Base-by-base conservation (phyloP, 2,797 vertebrate species). In the Melanotaenia pygmaea region DNA sequence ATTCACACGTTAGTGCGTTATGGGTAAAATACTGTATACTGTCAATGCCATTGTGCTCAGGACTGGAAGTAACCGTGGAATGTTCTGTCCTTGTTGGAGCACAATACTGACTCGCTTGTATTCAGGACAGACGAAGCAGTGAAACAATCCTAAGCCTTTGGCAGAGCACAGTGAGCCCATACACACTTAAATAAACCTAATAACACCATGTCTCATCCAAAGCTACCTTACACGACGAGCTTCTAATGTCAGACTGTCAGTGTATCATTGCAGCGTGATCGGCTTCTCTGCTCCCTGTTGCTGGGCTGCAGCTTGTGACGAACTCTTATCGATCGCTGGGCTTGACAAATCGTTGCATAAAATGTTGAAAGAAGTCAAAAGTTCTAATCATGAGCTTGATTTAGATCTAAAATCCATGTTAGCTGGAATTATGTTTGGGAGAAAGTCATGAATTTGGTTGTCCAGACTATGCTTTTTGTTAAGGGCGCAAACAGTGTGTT, bases 21-120 rank as follows among this genome's bases (percentile, higher is more conserved):
- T 83, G 70, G 72, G 67, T 58, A 82, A 79, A 53, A 53, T 76
- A 80, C 69, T 80, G 78, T 79, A 80, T 74, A 71, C 74, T 72
- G 73, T 81, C 47, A 54, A 30, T 73, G 50, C 59, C 70, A 81
- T 79, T 83, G 83, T 88, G 81, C 70, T 74, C 34, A 4, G 60
- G 75, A 85, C 67, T 83, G 79, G 74, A 83, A 86, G 82, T 86
- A 80, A 72, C 84, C 70, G 73, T 82, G 88, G 90, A 90, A 88
- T 88, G 79, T 86, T 76, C 72, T 70, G 64, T 56, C 66, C 53
- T 71, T 63, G 40, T 60, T 32, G 70, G 72, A 79, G 70, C 77
- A 74, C 73, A 16, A 90, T 80, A 92, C 72, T 81, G 84, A 51
- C 71, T 77, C 13, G 60, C 74, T 90, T 91, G 86, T 87, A 79